phyloP scores from a whole-genome alignment of 1,140 invertebrate species.

The Pachypsylla venusta region DNA sequence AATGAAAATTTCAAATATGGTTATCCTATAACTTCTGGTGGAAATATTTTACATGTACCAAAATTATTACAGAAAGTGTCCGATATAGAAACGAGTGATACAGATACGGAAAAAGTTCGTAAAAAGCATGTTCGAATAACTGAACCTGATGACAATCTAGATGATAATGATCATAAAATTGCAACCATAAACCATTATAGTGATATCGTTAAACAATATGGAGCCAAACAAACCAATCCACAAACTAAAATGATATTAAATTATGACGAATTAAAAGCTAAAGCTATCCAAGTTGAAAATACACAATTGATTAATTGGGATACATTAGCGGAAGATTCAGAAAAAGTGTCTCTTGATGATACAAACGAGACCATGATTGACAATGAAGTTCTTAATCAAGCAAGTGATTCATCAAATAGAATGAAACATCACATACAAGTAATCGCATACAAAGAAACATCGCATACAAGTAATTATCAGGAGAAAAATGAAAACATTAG shows the following conservation, averaged over 20 bases:
- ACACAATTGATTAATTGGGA: constrained; percentile 5
- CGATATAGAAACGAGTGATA: constrained; percentile 9
- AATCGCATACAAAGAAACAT: background rate
- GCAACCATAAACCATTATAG: constrained; percentile 63
- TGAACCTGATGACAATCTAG: constrained; percentile 17
- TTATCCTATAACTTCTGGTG: background rate
- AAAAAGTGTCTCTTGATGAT: background rate
- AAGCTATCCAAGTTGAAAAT: constrained; percentile 33
- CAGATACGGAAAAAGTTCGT: constrained; percentile 9
- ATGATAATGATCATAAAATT: constrained; percentile 30
- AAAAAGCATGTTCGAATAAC: constrained; percentile 23
- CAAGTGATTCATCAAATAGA: background rate
- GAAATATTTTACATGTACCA: background rate
- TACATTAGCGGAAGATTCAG: background rate
- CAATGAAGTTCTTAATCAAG: background rate
- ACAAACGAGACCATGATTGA: background rate
- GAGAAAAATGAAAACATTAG: background rate
- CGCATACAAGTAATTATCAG: background rate
- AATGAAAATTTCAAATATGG: background rate
- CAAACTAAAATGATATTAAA: constrained; percentile 39
- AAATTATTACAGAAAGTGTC: constrained; percentile 3
- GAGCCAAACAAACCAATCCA: constrained; percentile 35
- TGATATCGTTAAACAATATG: constrained; percentile 55
- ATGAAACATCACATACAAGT: background rate
- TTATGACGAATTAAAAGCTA: constrained; percentile 44